These are phyloP conservation scores for Atherinomorus stipes DNA, from an alignment of 2,113 vertebrate species.

Conservation along the genomic window DNA sequence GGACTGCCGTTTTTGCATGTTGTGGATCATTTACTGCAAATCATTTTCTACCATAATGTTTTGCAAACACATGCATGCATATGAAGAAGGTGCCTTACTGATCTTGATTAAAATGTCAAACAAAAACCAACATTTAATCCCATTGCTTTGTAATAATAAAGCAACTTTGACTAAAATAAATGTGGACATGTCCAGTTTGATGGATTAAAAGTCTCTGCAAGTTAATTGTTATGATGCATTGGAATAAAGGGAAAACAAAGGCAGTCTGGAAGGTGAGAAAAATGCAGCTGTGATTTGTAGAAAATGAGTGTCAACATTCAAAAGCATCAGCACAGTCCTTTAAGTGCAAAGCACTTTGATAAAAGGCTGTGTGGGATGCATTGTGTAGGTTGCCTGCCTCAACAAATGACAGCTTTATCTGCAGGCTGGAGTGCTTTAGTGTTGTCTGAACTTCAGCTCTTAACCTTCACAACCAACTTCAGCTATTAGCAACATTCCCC, in stretches of 20 bases:
- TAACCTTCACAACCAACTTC: slow-evolving; percentile 36
- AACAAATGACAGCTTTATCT: slow-evolving; percentile 27
- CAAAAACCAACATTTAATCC: not conserved
- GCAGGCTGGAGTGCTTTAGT: slow-evolving; percentile 36
- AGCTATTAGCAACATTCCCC: slow-evolving; percentile 22
- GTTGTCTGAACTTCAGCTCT: slow-evolving; percentile 43
- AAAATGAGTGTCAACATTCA: slow-evolving; percentile 26
- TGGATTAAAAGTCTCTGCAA: not conserved
- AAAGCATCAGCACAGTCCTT: slow-evolving; percentile 31
- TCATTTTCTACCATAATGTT: not conserved
- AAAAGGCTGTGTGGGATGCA: slow-evolving; percentile 49
- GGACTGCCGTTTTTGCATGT: not conserved
- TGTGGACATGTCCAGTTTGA: not conserved
- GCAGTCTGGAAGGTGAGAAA: not conserved
- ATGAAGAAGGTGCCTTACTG: not conserved
- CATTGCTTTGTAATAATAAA: not conserved
- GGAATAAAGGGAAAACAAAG: not conserved
- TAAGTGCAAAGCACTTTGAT: slow-evolving; percentile 42
- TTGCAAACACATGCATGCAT: no score
- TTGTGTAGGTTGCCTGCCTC: slow-evolving; percentile 24
- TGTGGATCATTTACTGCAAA: not conserved
- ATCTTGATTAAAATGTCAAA: not conserved
- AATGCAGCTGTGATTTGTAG: slow-evolving; percentile 15
- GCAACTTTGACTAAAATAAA: not conserved
- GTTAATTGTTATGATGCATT: not conserved